These are phyloP conservation scores for Probosciger aterrimus DNA, from an alignment of 2,113 vertebrate genomes.

Conservation along the genomic window DNA sequence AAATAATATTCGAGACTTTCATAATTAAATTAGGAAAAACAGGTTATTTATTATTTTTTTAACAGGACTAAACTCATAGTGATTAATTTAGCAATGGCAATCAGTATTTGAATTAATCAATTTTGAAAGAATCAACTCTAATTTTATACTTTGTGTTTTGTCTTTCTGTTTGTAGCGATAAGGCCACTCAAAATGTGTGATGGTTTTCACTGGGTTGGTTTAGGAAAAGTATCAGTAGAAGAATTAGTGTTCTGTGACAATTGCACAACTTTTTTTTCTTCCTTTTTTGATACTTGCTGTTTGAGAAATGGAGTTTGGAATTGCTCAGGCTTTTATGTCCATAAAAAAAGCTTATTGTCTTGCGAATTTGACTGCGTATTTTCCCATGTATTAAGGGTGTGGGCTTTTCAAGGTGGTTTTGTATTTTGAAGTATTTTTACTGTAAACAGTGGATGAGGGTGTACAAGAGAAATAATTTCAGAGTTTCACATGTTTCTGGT, in stretches of 20 bases:
- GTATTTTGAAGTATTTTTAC: neutral
- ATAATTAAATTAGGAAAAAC: neutral
- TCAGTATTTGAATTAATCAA: neutral
- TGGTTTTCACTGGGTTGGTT: neutral
- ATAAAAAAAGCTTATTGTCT: neutral
- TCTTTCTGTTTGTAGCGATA: neutral
- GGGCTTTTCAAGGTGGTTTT: neutral
- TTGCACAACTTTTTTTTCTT: neutral
- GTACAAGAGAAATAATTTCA: neutral
- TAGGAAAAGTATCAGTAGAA: neutral
- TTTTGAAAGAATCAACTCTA: neutral
- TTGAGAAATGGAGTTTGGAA: slow-evolving; percentile 11
- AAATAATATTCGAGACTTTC: neutral
- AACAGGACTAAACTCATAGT: neutral
- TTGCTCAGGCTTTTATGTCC: neutral
- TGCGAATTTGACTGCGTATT: neutral
- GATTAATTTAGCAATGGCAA: neutral
- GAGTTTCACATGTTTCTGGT: neutral
- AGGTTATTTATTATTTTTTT: neutral
- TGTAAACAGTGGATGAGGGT: neutral
- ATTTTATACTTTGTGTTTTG: neutral
- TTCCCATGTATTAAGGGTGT: neutral
- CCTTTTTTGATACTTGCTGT: neutral
- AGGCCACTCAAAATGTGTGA: neutral
- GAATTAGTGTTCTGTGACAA: neutral